phyloP scores from a whole-genome alignment of 2,888 invertebrate genomes.

The Campopleginae sp. region DNA sequence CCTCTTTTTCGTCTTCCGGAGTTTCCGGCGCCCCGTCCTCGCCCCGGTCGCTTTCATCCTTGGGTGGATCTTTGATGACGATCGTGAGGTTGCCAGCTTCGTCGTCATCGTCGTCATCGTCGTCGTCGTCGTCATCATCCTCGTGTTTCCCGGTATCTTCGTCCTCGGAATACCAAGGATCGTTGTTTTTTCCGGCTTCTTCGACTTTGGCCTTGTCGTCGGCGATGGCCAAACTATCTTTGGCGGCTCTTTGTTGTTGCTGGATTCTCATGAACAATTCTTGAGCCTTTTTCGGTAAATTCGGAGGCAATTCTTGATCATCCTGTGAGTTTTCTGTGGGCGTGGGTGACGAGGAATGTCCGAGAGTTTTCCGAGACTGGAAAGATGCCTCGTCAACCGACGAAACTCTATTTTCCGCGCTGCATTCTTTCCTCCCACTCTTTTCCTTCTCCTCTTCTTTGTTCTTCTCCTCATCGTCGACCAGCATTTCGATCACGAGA shows the following conservation, averaged over 20 bases:
- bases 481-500: conserved; percentile 81
- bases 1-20: conserved; percentile 64
- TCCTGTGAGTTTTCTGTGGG: conserved; percentile 57
- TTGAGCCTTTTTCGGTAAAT: conserved; percentile 88
- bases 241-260: conserved; percentile 86
- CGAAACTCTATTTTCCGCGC: conserved; percentile 32
- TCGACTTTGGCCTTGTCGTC: conserved; percentile 78
- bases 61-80: conserved; percentile 93
- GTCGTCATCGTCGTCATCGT: conserved; percentile 77
- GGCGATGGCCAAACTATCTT: conserved; percentile 83
- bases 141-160: conserved; percentile 82
- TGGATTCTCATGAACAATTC: conserved; percentile 89
- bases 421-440: conserved; percentile 14
- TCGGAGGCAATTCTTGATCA: conserved; percentile 83
- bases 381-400: conserved; percentile 12
- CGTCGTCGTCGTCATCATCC: conserved; percentile 80
- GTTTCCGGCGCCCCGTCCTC: conserved; percentile 68
- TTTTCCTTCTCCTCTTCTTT: conserved; percentile 80
- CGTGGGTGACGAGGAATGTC: background rate
- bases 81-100: conserved; percentile 83
- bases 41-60: conserved; percentile 84
- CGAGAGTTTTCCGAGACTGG: conserved; percentile 27
- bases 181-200: conserved; percentile 79
- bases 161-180: conserved; percentile 91
- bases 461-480: conserved; percentile 80